phyloP scores from a whole-genome alignment of 2,888 invertebrate genomes.

The Ceratothoa steindachneri region DNA sequence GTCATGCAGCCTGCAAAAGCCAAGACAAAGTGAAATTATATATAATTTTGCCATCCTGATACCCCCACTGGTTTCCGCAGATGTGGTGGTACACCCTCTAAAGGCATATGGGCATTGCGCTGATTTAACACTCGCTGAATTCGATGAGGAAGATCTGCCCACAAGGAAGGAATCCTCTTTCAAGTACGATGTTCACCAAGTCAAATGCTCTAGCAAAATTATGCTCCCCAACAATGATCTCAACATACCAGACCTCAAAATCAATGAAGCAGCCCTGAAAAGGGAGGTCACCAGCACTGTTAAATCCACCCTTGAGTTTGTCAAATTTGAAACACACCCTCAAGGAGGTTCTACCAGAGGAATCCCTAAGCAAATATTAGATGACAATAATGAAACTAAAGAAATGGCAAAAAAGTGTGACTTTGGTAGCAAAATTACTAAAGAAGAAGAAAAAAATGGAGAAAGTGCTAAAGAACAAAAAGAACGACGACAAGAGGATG shows the following conservation, averaged over 20 bases:
- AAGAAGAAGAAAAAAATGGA: conserved; percentile 1
- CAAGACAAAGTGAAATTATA: no score
- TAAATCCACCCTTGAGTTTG: no score
- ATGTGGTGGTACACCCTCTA: conserved; percentile 44
- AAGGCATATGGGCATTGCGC: conserved; percentile 41
- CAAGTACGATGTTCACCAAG: no score
- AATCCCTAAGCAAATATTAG: neutral
- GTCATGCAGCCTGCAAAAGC: no score
- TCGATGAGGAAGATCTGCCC: conserved; percentile 25
- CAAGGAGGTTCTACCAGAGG: neutral
- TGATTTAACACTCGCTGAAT: conserved; percentile 33
- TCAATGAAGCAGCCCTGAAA: no score
- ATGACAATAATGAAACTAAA: neutral
- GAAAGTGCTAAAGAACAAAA: conserved; percentile 29
- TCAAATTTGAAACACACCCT: no score
- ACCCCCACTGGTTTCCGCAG: conserved; percentile 13
- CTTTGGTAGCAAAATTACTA: neutral
- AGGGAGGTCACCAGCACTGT: no score
- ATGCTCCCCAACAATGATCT: no score
- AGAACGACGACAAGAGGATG: conserved; percentile 35
- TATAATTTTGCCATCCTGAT: no score
- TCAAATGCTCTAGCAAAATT: no score
- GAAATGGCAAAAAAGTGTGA: neutral
- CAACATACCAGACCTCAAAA: no score
- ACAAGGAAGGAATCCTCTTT: no score